A percentile compares a stretch with the other conserved stretches of the same genome.
Evolutionary conservation across 2,888 invertebrate genomes (phyloP).

Genomic region (Phasia obesa): DNA sequence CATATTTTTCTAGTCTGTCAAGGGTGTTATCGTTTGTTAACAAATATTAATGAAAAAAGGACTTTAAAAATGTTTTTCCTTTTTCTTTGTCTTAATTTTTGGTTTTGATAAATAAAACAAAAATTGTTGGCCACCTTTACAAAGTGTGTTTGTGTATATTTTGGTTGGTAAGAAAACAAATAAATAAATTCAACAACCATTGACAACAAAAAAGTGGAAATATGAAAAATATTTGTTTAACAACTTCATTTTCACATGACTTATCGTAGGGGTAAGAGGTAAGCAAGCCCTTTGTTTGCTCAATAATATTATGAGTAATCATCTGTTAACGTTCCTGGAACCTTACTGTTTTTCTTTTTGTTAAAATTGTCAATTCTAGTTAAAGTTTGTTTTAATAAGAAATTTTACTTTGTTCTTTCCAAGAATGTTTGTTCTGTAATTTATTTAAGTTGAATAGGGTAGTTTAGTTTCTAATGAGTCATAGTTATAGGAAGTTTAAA

Average conservation of each 20-base stretch:
- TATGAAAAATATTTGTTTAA: conserved; percentile 67
- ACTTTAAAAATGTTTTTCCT: conserved; percentile 32
- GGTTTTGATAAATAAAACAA: conserved; percentile 45
- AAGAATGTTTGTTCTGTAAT: neutral
- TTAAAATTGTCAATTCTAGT: conserved; percentile 6
- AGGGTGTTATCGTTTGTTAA: conserved; percentile 62
- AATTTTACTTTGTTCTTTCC: conserved; percentile 8
- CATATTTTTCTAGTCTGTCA: conserved; percentile 42
- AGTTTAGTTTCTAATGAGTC: conserved; percentile 16
- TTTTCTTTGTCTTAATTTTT: conserved; percentile 43
- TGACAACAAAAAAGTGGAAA: conserved; percentile 45
- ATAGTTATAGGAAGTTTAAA: conserved; percentile 6
- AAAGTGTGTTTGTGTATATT: neutral
- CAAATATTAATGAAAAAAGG: conserved; percentile 57
- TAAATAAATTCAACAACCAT: conserved; percentile 53
- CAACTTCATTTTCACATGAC: conserved; percentile 56
- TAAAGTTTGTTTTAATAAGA: neutral
- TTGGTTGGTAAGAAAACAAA: conserved; percentile 15
- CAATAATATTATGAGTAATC: conserved; percentile 68
- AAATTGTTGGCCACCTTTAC: conserved; percentile 47
- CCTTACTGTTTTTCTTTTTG: neutral
- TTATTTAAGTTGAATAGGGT: conserved; percentile 1
- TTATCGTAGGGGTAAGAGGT: conserved; percentile 4
- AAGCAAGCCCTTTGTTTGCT: conserved; percentile 52
- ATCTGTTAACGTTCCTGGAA: conserved; percentile 34